Evolutionary conservation across 2,888 invertebrate genomes (phyloP).

Genomic region (Leptinotarsa haldemani): DNA sequence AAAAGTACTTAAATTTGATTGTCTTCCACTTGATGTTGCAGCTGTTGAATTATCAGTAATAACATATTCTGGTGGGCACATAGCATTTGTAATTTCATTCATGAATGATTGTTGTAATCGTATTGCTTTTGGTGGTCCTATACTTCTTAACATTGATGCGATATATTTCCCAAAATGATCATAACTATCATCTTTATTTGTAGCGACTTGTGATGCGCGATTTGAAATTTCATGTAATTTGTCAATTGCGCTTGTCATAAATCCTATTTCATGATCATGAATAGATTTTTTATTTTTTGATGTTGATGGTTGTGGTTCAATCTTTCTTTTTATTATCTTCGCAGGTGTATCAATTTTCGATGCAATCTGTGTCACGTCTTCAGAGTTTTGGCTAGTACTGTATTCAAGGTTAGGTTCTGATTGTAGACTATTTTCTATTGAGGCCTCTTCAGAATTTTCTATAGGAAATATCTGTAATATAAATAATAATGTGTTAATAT

Average conservation of each 20-base stretch:
- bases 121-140: slow-evolving; percentile 1
- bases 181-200: slow-evolving; percentile 2
- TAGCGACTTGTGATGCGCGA: slow-evolving; percentile 4
- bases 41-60: slow-evolving; percentile 13
- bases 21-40: slow-evolving; percentile 21
- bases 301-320: background rate
- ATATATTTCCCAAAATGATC: slow-evolving; percentile 6
- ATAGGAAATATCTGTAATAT: slow-evolving; percentile 2
- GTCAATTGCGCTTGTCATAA: slow-evolving; percentile 10
- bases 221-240: slow-evolving; percentile 19
- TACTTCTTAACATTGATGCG: background rate
- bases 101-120: background rate
- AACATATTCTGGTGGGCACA: slow-evolving; percentile 3
- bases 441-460: background rate
- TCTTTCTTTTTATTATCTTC: slow-evolving; percentile 16
- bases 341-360: slow-evolving; percentile 22
- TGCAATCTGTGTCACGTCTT: slow-evolving; percentile 17
- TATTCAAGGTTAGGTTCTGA: slow-evolving; percentile 20
- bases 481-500: slow-evolving; percentile 18
- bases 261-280: slow-evolving; percentile 6
- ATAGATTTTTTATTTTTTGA: slow-evolving; percentile 19
- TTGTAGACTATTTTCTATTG: slow-evolving; percentile 18
- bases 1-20: slow-evolving; percentile 21
- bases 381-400: slow-evolving; percentile 20
- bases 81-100: background rate